Percentiles rank a stretch among this genome's conserved stretches.
Evolutionary conservation across 2,888 invertebrate species (phyloP).

Genomic region (Napeogenes inachia): DNA sequence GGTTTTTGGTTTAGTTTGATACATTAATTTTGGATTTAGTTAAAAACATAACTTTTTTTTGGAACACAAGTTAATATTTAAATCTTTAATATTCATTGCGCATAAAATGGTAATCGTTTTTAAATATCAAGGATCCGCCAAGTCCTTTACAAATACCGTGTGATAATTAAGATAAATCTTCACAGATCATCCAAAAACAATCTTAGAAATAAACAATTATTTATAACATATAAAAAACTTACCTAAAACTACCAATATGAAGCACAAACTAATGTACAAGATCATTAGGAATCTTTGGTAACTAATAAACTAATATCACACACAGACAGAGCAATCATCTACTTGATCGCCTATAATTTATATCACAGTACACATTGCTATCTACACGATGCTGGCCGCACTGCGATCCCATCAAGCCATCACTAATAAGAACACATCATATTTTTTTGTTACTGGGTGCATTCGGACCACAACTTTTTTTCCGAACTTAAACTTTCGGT

Average conservation of each 20-base stretch:
- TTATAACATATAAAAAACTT: slow-evolving; percentile 39
- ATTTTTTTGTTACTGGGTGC: slow-evolving; percentile 66
- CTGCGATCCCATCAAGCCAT: slow-evolving; percentile 75
- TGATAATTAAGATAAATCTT: background rate
- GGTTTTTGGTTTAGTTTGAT: too few relatives aligned
- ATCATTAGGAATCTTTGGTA: slow-evolving; percentile 78
- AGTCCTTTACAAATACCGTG: too few relatives aligned
- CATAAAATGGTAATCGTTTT: too few relatives aligned
- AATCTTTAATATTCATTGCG: too few relatives aligned
- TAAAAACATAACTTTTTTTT: too few relatives aligned
- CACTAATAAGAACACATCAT: slow-evolving; percentile 62
- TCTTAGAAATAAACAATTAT: too few relatives aligned
- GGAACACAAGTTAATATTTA: too few relatives aligned
- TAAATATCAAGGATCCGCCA: too few relatives aligned
- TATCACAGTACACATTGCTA: slow-evolving; percentile 77
- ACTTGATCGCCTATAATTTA: slow-evolving; percentile 69
- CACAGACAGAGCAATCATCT: slow-evolving; percentile 70
- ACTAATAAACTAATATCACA: slow-evolving; percentile 77
- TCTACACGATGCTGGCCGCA: slow-evolving; percentile 68
- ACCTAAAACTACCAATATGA: slow-evolving; percentile 78
- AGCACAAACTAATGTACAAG: slow-evolving; percentile 77
- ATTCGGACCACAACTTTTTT: slow-evolving; percentile 71
- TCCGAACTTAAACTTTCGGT: slow-evolving; percentile 66
- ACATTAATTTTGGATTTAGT: too few relatives aligned
- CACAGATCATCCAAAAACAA: background rate